A percentile compares a stretch with the other conserved stretches of the same genome.
These are phyloP conservation scores for Poecile montanus DNA, from an alignment of 2,797 vertebrate genomes.

Conservation along the genomic window DNA sequence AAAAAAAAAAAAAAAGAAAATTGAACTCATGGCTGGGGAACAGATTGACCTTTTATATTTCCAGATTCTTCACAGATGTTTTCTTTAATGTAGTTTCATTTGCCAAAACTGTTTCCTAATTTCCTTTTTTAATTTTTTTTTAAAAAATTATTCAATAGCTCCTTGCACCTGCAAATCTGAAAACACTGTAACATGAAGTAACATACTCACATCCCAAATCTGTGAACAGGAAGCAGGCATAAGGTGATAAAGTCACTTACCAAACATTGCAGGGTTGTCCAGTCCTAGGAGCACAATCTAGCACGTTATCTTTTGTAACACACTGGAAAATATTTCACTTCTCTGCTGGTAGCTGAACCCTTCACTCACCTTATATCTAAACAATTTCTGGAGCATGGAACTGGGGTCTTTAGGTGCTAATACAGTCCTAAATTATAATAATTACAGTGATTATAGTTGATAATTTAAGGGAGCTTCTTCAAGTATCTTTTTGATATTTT, in stretches of 20 bases:
- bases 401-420: not conserved
- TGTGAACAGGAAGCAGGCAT: not conserved
- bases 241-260: not conserved
- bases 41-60: not conserved
- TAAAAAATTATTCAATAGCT: not conserved
- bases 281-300: not conserved
- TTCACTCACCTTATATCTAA: not conserved
- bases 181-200: not conserved
- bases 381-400: not conserved
- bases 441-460: not conserved
- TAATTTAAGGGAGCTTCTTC: not conserved
- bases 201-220: not conserved
- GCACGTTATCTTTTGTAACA: not conserved
- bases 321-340: not conserved
- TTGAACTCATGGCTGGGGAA: not conserved
- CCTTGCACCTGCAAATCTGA: conserved; percentile 1
- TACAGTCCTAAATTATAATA: not conserved
- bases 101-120: not conserved
- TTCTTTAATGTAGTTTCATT: not conserved
- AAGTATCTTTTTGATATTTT: not conserved
- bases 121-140: not conserved
- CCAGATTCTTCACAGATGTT: not conserved
- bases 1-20: not conserved
- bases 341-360: not conserved
- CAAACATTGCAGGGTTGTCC: not conserved